These are phyloP conservation scores for Polydrusus cervinus DNA, from an alignment of 2,888 invertebrate species.

Conservation along the genomic window DNA sequence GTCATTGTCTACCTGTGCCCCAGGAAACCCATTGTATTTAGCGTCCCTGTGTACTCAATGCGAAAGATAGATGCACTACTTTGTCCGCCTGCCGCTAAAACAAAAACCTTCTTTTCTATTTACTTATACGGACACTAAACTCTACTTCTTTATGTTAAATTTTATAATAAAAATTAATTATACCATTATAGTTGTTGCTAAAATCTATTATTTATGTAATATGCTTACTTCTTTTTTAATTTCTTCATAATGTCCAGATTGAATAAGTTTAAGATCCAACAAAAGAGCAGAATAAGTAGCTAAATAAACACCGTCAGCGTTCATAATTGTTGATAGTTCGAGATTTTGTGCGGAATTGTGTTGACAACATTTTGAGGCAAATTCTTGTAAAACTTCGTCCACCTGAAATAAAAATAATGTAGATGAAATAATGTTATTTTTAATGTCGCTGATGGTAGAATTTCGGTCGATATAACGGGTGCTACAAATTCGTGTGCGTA, in stretches of 20 bases:
- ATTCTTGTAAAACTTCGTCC: slow-evolving; percentile 93
- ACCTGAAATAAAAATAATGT: slow-evolving; percentile 72
- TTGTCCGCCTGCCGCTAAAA: too few relatives aligned
- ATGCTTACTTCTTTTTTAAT: slow-evolving; percentile 71
- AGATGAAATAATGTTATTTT: neutral
- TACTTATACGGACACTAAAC: too few relatives aligned
- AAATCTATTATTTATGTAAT: too few relatives aligned
- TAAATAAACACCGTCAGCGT: slow-evolving; percentile 95
- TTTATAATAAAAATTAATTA: neutral
- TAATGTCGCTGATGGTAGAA: too few relatives aligned
- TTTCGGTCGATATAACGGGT: too few relatives aligned
- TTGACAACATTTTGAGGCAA: slow-evolving; percentile 93
- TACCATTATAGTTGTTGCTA: neutral
- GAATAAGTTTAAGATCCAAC: slow-evolving; percentile 86
- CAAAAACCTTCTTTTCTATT: too few relatives aligned
- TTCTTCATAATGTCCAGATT: slow-evolving; percentile 82
- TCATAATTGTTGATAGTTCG: slow-evolving; percentile 85
- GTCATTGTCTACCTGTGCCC: too few relatives aligned
- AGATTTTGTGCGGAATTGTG: slow-evolving; percentile 80
- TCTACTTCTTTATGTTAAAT: too few relatives aligned
- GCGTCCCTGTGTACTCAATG: too few relatives aligned
- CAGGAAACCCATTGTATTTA: too few relatives aligned
- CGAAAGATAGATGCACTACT: too few relatives aligned
- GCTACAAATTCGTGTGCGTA: too few relatives aligned
- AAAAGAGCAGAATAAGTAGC: slow-evolving; percentile 90